Evolutionary conservation across 2,113 vertebrate genomes (phyloP).

Genomic region (Pangasianodon gigas): DNA sequence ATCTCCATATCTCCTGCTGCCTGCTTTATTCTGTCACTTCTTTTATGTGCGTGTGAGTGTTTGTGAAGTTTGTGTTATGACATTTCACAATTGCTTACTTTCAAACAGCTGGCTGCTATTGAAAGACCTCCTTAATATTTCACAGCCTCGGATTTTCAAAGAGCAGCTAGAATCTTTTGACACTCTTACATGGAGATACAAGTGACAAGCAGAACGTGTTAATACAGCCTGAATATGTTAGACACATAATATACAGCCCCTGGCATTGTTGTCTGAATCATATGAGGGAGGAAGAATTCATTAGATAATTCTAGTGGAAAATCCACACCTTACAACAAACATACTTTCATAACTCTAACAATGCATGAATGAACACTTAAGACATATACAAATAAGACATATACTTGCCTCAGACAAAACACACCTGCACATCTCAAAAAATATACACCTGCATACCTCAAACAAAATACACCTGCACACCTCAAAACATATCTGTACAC

Average conservation of each 20-base stretch:
- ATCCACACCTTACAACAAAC: neutral
- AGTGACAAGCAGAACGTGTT: slow-evolving; percentile 24
- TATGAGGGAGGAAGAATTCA: neutral
- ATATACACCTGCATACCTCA: neutral
- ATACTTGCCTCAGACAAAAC: neutral
- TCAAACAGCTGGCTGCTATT: neutral
- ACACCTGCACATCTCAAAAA: neutral
- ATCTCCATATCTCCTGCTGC: neutral
- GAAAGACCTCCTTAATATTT: neutral
- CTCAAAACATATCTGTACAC: neutral
- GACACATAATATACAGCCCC: slow-evolving; percentile 21
- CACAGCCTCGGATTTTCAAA: neutral
- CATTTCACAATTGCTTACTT: slow-evolving; percentile 3
- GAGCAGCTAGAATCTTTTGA: neutral
- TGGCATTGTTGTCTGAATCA: slow-evolving; percentile 19
- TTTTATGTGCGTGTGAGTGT: neutral
- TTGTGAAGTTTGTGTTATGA: slow-evolving; percentile 21
- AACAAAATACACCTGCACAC: neutral
- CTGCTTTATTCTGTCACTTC: neutral
- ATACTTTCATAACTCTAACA: neutral
- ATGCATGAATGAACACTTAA: neutral
- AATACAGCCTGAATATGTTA: slow-evolving; percentile 32
- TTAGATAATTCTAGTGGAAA: neutral
- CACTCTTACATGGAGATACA: neutral
- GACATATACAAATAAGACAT: neutral